A percentile compares a stretch with the other conserved stretches of the same genome.
Conservation (phyloP, 2,888 invertebrate genomes). For the Salpingus planirostris region DNA sequence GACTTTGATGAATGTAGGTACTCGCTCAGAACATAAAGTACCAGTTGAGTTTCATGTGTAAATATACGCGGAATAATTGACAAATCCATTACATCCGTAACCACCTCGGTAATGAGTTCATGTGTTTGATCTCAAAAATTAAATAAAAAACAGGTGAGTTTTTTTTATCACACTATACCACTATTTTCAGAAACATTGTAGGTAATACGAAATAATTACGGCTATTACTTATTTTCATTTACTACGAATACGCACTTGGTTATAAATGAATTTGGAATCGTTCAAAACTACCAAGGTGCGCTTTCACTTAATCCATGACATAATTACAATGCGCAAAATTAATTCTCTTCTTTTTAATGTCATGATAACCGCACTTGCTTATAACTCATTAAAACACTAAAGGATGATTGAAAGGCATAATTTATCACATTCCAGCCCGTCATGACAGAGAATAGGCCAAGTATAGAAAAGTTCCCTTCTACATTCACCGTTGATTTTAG, state of each 20-base stretch:
- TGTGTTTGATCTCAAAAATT: no score
- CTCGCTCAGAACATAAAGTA: background rate
- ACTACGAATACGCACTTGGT: background rate
- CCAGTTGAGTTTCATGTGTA: no score
- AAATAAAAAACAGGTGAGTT: no score
- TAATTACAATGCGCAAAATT: background rate
- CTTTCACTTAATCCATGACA: background rate
- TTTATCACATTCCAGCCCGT: background rate
- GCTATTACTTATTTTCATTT: background rate
- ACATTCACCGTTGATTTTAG: slow-evolving; percentile 5
- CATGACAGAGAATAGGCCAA: slow-evolving; percentile 14
- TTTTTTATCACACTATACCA: no score
- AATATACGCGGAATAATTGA: slow-evolving; percentile 20
- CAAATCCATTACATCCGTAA: slow-evolving; percentile 4
- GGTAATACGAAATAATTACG: background rate
- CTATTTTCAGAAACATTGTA: background rate
- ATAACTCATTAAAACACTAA: background rate
- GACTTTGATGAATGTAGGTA: slow-evolving; percentile 1
- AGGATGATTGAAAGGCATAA: background rate
- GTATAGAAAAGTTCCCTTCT: slow-evolving; percentile 4
- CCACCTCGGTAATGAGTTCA: no score
- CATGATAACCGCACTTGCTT: background rate
- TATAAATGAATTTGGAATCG: background rate
- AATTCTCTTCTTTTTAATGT: no score
- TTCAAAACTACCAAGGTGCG: background rate